Evolutionary conservation across 2,888 invertebrate species (phyloP).

Genomic region (Lamellibrachia columna): DNA sequence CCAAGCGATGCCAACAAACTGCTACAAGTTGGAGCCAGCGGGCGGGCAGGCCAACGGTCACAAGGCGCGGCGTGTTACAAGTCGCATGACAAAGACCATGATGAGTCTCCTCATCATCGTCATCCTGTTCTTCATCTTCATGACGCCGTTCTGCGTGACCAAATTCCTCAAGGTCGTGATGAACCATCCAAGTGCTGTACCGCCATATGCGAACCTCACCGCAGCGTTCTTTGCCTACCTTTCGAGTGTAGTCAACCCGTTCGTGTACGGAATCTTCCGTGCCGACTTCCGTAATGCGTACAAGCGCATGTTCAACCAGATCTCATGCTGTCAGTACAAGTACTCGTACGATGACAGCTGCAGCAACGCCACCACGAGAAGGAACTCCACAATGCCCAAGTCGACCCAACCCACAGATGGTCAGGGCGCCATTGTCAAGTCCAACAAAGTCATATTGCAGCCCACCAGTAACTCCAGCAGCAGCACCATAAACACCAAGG

Average conservation of each 20-base stretch:
- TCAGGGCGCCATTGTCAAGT: neutral
- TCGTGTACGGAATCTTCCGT: constrained; percentile 63
- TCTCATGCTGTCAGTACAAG: neutral
- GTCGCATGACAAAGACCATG: constrained; percentile 39
- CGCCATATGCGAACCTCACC: constrained; percentile 52
- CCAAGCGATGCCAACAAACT: constrained; percentile 13
- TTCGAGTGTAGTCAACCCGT: constrained; percentile 61
- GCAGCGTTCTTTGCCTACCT: constrained; percentile 57
- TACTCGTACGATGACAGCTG: neutral
- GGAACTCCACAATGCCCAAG: neutral
- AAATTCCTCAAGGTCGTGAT: constrained; percentile 60
- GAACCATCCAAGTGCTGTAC: constrained; percentile 42
- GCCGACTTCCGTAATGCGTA: constrained; percentile 55
- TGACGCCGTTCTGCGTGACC: constrained; percentile 63
- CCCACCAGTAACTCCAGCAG: neutral
- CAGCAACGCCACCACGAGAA: neutral
- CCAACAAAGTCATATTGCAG: neutral
- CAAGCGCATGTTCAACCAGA: constrained; percentile 16
- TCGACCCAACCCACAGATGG: neutral
- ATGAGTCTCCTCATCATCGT: constrained; percentile 59
- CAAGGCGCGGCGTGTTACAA: neutral
- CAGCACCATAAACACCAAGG: neutral
- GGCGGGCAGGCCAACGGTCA: constrained; percentile 39
- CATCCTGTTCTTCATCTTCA: constrained; percentile 59
- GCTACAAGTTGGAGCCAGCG: neutral